Base-by-base conservation (phyloP, 2,113 vertebrate genomes). In the Halichoeres trimaculatus region DNA sequence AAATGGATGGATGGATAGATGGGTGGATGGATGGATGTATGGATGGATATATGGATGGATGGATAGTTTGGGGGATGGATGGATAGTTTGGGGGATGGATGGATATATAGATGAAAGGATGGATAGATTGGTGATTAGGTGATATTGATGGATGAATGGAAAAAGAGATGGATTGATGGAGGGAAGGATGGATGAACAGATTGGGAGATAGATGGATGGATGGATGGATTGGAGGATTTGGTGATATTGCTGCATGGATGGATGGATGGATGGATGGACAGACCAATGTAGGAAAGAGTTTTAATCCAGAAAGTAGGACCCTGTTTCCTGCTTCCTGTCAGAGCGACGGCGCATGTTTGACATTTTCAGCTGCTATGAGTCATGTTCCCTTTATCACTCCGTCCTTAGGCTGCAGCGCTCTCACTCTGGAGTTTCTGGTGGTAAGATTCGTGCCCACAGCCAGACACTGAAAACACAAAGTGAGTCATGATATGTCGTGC, bases 281-380 rank as follows among this genome's bases (percentile, higher is more conserved):
- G 63, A 70, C 36, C 38, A n/a, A 36, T 64, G 53, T 20, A 57
- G 30, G 62, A 73, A 59, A 26, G 9, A 12, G 51, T n/a, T 23
- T 55, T 38, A 66, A 60, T 76, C 70, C 60, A 76, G 66, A 76
- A 47, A 23, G 35, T 11, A 24, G 76, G 58, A 73, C 72, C 47
- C 24, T 40, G 13, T 78, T 84, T 76, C 63, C 63, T 78, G 67
- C 48, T 16, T 57, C 24, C 57, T 80, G 74, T 86, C 22, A 68
- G 26, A 80, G 43, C 38, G 26, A 62, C 19, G 55, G 10, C 63
- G 36, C 66, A 19, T 67, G 70, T 54, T 84, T 86, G 81, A 86
- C 79, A 81, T 86, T 89, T 86, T 61, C 62, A 66, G 10, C 60
- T 59, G 41, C 73, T 60, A 70, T 87, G 81, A 87, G 61, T 76